Evolutionary conservation across 2,797 vertebrate genomes (phyloP).

Genomic region (Chromobotia macracanthus): DNA sequence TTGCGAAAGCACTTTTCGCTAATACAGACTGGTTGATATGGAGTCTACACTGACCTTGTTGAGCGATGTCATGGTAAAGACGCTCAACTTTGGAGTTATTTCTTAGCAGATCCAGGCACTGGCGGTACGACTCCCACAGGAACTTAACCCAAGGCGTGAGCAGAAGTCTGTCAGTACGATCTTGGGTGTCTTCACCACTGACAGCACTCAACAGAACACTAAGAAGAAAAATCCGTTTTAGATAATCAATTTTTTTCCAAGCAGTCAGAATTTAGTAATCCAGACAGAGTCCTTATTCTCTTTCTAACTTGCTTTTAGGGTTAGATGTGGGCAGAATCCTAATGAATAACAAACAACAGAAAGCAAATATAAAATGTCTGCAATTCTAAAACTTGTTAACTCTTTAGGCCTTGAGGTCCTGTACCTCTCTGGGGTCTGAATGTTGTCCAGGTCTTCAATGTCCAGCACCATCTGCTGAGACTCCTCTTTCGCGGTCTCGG

Average conservation of each 20-base stretch:
- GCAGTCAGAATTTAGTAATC: not conserved
- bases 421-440: constrained; percentile 98
- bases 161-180: constrained; percentile 95
- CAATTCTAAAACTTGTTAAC: not conserved
- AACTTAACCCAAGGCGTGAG: constrained; percentile 99
- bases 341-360: not conserved
- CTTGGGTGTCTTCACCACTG: constrained; percentile 98
- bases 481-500: constrained; percentile 95
- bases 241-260: not conserved
- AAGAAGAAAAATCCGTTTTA: not conserved
- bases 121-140: constrained; percentile 96
- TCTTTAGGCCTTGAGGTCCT: not conserved
- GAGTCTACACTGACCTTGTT: constrained; percentile 84
- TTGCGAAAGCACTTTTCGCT: not conserved
- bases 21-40: not conserved
- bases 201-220: constrained; percentile 98
- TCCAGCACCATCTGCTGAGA: constrained; percentile 99
- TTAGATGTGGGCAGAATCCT: not conserved
- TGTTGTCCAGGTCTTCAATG: constrained; percentile 98
- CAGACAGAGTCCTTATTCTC: not conserved
- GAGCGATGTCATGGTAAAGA: constrained; percentile 98
- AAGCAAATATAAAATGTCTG: not conserved
- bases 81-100: constrained; percentile 99
- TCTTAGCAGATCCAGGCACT: constrained; percentile 95
- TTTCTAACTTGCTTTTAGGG: not conserved